Evolutionary conservation across 1,140 invertebrate genomes (phyloP), one percentile per base, ranked within the genome.

Genomic region (Drosophila albomicans): DNA sequence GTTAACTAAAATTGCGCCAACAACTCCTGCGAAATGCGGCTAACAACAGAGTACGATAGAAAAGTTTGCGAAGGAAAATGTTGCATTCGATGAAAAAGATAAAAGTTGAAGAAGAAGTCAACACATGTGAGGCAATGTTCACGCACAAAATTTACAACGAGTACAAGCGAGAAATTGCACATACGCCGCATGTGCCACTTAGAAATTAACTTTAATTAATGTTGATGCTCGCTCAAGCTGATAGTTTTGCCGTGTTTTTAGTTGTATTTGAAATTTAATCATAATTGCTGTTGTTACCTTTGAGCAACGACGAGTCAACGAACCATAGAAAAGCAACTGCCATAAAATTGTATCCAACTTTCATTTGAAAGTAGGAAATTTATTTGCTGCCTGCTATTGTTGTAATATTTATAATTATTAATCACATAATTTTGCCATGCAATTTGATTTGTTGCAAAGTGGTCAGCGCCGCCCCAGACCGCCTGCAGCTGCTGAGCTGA

Each of bases 301-400:
- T 45, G 38, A 32, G 30, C 48, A 59, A 49, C 51, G 32, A 49
- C 51, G 32, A 69, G 59, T 35, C 67, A 75, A 58, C 73, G 73
- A 64, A 46, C 67, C 67, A 59, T 48, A 11, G 25, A 25, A 58
- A 43, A 64, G 28, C 48, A 54, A 56, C 38, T 16, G 43, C 52
- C 43, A 46, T 57, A 46, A 66, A 46, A 66, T 57, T 66, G 52
- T 57, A 35, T 11, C 25, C 20, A 64, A 45, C 81, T 84, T 80
- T 84, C 77, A 63, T 66, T 77, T 49, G 81, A 84, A 85, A 84
- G 81, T 71, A 73, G 81, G 78, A 85, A 84, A 81, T 61, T 62
- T 61, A 65, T 48, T 49, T 46, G 32, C 58, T 67, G 43, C 11
- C 58, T 67, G 43, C 11, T 56, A 8, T 41, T 56, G 38, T 72